Evolutionary conservation across 2,888 invertebrate species (phyloP).

Genomic region (Tridacna gigas): DNA sequence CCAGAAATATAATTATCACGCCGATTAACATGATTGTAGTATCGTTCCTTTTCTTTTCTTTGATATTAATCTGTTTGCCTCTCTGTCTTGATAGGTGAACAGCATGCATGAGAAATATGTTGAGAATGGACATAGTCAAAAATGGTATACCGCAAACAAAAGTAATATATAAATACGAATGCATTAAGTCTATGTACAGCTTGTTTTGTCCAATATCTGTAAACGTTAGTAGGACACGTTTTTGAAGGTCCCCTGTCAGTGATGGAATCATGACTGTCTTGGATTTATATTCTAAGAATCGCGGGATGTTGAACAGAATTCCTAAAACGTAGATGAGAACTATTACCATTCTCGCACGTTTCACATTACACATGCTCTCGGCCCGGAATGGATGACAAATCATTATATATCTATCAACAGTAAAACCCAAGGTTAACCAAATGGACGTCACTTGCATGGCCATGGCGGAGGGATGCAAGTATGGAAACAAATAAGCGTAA

Average conservation of each 20-base stretch:
- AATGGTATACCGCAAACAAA: conserved; percentile 84
- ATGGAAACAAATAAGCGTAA: conserved; percentile 81
- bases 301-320: conserved; percentile 82
- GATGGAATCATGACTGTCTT: conserved; percentile 55
- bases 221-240: conserved; percentile 60
- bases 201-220: conserved; percentile 78
- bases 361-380: conserved; percentile 80
- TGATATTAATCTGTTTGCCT: conserved; percentile 80
- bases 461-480: conserved; percentile 82
- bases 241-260: conserved; percentile 40
- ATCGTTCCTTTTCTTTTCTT: conserved; percentile 83
- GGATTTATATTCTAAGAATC: conserved; percentile 82
- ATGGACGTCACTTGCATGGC: conserved; percentile 83
- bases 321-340: conserved; percentile 74
- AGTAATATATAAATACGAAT: conserved; percentile 83
- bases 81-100: conserved; percentile 81
- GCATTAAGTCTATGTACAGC: conserved; percentile 79
- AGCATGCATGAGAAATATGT: conserved; percentile 82
- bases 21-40: conserved; percentile 85
- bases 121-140: conserved; percentile 82
- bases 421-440: conserved; percentile 84
- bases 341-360: conserved; percentile 80
- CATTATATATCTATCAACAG: conserved; percentile 85
- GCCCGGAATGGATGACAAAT: conserved; percentile 85
- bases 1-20: conserved; percentile 84